Evolutionary conservation across 2,888 invertebrate species (phyloP), one percentile per base, ranked within the genome.

Genomic region (Erebia ligea): DNA sequence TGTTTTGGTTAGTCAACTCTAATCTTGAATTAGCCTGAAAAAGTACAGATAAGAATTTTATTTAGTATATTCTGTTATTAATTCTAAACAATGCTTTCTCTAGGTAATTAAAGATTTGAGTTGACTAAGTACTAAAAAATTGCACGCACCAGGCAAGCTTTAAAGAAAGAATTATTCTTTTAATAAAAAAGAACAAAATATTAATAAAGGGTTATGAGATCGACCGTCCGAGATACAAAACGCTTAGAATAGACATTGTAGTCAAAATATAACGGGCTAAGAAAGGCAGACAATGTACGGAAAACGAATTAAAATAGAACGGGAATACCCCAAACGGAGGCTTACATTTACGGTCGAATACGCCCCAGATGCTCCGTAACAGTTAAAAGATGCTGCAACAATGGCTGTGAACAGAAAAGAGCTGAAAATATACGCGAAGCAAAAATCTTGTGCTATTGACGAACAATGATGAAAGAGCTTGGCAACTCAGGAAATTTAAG

Each of bases 291-390:
- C 52, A 52, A 40, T 54, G 40, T 54, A 64, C n/a, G 8, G 64
- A 40, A 64, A 64, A 52, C 64, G 54, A 52, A 54, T 64, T 64
- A 68, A 61, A 68, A 61, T 56, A 62, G 68, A 40, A 67, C 50
- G 50, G 17, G 17, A 25, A 62, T 68, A 56, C 45, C 54, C 68
- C n/a, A 25, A 62, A 25, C 45, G 56, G 62, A 69, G 63, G 54
- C 64, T 71, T 65, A 67, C 68, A 71, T 73, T 73, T 63, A 69
- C 67, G 62, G 67, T 59, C 69, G 69, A 69, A 67, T 67, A 48
- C 65, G 57, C 57, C 58, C 66, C 68, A 67, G 61, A 63, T 63
- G 67, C 62, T 67, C 19, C 48, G 57, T 50, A 62, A 61, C 56
- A 63, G 66, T 70, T 70, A 54, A 67, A 67, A 67, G 45, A 64